Conservation (phyloP, 2,888 invertebrate species). For the Sepiola atlantica region DNA sequence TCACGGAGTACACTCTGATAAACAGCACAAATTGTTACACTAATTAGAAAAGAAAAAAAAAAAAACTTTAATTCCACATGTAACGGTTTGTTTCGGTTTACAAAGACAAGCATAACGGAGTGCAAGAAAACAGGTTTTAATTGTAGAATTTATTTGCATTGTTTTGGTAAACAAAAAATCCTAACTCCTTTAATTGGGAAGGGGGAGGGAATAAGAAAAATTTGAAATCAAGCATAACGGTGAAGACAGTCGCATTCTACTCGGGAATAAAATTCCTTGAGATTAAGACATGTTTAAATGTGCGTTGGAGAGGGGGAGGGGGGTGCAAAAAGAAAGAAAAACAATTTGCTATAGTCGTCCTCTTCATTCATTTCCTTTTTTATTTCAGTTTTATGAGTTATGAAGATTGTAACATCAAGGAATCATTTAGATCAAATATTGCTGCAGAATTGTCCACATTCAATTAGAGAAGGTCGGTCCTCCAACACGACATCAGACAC, state of each 20-base stretch:
- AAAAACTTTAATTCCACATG: too few relatives aligned
- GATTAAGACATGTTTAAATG: background rate
- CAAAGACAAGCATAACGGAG: too few relatives aligned
- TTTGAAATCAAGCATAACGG: too few relatives aligned
- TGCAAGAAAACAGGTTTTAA: background rate
- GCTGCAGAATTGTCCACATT: slow-evolving; percentile 44
- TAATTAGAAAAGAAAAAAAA: too few relatives aligned
- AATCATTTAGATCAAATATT: slow-evolving; percentile 43
- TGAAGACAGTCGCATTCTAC: too few relatives aligned
- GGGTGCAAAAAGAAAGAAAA: background rate
- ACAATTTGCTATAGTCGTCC: background rate
- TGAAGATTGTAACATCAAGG: slow-evolving; percentile 34
- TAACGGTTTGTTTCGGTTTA: too few relatives aligned
- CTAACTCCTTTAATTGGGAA: background rate
- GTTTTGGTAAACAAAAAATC: background rate
- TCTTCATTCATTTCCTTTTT: background rate
- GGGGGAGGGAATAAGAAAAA: too few relatives aligned
- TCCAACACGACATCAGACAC: slow-evolving; percentile 37
- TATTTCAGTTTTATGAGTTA: slow-evolving; percentile 42
- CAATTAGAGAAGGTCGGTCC: slow-evolving; percentile 39
- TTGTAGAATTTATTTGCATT: background rate
- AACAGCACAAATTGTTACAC: too few relatives aligned
- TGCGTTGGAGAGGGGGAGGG: background rate
- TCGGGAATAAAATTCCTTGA: background rate
- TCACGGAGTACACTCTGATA: background rate